Base-by-base conservation (phyloP, 1,140 invertebrate genomes). In the Matsumurasca onukii region DNA sequence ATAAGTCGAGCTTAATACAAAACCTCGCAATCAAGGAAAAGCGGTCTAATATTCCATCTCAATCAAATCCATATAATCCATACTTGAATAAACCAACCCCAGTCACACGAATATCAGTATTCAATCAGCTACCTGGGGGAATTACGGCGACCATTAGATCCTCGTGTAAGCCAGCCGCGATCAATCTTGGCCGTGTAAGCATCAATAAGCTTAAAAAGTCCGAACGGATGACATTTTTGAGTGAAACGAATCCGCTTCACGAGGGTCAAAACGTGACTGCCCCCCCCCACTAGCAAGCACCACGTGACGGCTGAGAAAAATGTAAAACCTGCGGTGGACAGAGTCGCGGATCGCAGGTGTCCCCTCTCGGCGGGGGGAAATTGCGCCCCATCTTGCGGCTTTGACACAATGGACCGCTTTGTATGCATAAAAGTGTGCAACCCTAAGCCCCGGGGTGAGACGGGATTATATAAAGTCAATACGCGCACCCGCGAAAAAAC, bases 401-500 rank as follows among this genome's bases (percentile, higher is more conserved):
- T 5, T 52, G 49, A 52, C 49, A 24, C 49, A 22, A 52, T 39
- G 34, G 5, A 17, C 34, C 34, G 5, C 34, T 39, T 39, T 39
- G 34, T 39, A 39, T 39, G 34, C 34, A 39, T 39, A 39, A 39
- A 39, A 39, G 34, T 39, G 34, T 39, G 34, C 34, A 17, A 39
- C 34, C 34, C 34, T 52, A 52, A n/a, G 49, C 49, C 12, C 22
- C 13, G 12, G 49, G 22, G 49, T 45, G 49, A 52, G 49, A 52
- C 49, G 49, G 49, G 49, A 24, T n/a, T 52, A n/a, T n/a, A 13
- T 13, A 13, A 24, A 52, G 49, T 52, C 49, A 52, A 52, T 52
- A 52, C 22, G 49, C 49, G 49, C 49, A 52, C 49, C 49, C 49
- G 49, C 49, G 49, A 52, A 52, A 52, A 52, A 52, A 52, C 49